Percentiles rank a stretch among this genome's conserved stretches.
phyloP scores from a whole-genome alignment of 2,797 vertebrate species.

The Fistularia commersonii region DNA sequence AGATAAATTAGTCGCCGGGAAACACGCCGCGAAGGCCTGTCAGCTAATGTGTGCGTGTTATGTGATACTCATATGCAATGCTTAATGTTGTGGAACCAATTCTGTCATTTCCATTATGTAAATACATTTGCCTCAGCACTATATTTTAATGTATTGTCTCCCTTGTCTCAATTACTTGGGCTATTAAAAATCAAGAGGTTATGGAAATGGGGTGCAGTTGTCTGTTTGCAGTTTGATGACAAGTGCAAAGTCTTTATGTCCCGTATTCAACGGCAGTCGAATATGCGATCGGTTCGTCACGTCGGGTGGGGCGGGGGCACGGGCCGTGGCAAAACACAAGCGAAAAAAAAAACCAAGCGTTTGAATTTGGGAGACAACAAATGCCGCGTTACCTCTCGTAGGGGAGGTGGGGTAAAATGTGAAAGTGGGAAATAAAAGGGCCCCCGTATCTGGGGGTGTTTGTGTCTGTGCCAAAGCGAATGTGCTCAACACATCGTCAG shows the following conservation, averaged over 20 bases:
- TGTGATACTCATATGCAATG: slow-evolving; percentile 75
- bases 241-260: slow-evolving; percentile 66
- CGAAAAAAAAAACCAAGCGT: too few species aligned
- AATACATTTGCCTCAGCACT: slow-evolving; percentile 80
- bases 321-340: too few species aligned
- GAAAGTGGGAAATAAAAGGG: too few species aligned
- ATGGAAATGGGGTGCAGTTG: slow-evolving; percentile 66
- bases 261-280: slow-evolving; percentile 49
- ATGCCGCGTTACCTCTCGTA: too few species aligned
- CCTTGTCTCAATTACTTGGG: slow-evolving; percentile 77
- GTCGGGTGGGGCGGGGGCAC: too few species aligned
- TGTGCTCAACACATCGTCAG: slow-evolving; percentile 7
- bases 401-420: slow-evolving; percentile 7
- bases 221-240: slow-evolving; percentile 64
- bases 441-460: slow-evolving; percentile 4
- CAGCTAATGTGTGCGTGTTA: slow-evolving; percentile 59
- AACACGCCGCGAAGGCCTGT: slow-evolving; percentile 53
- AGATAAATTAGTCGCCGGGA: slow-evolving; percentile 71
- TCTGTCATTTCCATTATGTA: slow-evolving; percentile 84
- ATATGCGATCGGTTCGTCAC: too few species aligned
- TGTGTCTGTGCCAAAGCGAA: slow-evolving; percentile 18
- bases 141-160: slow-evolving; percentile 79
- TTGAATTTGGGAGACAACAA: too few species aligned
- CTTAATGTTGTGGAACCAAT: slow-evolving; percentile 84
- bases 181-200: slow-evolving; percentile 78